Evolutionary conservation across 2,113 vertebrate species (phyloP).

Genomic region (Promerops cafer): DNA sequence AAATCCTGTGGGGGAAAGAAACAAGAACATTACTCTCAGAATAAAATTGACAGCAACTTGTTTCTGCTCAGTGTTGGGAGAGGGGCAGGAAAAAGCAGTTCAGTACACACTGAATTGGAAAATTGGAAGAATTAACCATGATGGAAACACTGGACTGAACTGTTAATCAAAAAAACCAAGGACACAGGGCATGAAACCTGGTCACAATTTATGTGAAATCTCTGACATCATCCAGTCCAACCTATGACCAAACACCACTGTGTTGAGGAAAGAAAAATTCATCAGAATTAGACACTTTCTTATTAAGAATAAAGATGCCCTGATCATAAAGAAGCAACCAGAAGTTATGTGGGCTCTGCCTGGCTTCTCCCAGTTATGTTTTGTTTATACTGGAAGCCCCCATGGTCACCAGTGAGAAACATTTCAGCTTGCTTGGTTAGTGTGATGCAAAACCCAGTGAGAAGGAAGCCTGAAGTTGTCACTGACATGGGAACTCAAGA

Average conservation of each 20-base stretch:
- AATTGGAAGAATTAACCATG: background rate
- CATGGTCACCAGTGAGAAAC: background rate
- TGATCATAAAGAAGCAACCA: background rate
- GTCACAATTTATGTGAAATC: background rate
- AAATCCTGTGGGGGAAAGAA: slow-evolving; percentile 61
- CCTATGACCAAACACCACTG: background rate
- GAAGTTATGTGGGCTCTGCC: background rate
- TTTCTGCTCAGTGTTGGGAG: background rate
- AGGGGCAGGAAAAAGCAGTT: background rate
- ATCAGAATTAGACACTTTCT: background rate
- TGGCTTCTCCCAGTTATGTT: background rate
- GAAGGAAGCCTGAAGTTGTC: background rate
- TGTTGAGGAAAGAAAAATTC: background rate
- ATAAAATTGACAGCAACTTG: background rate
- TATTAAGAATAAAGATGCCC: background rate
- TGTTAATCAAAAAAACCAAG: background rate
- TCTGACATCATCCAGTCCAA: background rate
- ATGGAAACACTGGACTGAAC: background rate
- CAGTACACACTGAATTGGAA: accelerated
- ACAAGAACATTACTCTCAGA: slow-evolving; percentile 18
- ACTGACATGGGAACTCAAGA: background rate
- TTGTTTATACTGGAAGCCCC: background rate
- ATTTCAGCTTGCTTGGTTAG: background rate
- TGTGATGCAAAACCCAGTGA: background rate
- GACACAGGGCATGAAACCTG: background rate